Conservation (phyloP, 2,113 vertebrate genomes). For the Oenanthe oenanthe region DNA sequence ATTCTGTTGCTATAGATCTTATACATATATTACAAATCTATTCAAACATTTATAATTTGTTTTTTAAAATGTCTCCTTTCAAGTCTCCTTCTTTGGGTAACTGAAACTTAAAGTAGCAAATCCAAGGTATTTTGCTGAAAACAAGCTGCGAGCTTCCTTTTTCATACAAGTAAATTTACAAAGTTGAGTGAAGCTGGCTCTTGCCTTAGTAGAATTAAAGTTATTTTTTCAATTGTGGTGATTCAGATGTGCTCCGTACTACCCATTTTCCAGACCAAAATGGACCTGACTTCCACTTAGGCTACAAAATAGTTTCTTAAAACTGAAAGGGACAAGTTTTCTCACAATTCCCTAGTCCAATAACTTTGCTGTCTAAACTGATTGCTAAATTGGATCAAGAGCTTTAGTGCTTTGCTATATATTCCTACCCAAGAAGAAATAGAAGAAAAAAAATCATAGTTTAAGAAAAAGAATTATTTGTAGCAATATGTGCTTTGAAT, state of each 20-base stretch:
- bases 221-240: background rate
- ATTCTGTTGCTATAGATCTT: slow-evolving; percentile 35
- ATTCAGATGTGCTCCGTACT: background rate
- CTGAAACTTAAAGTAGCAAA: background rate
- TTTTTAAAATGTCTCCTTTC: background rate
- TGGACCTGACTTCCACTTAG: background rate
- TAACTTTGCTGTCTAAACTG: background rate
- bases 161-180: background rate
- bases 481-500: background rate
- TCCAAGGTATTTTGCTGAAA: background rate
- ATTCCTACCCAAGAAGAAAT: background rate
- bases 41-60: background rate
- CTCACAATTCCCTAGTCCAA: background rate
- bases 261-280: background rate
- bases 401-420: background rate
- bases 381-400: background rate
- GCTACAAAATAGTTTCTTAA: background rate
- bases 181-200: background rate
- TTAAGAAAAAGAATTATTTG: background rate
- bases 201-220: background rate
- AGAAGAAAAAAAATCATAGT: background rate
- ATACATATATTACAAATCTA: background rate
- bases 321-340: slow-evolving; percentile 14
- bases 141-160: background rate
- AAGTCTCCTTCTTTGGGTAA: background rate